phyloP scores from a whole-genome alignment of 2,113 vertebrate species.

The Eulemur rufifrons region DNA sequence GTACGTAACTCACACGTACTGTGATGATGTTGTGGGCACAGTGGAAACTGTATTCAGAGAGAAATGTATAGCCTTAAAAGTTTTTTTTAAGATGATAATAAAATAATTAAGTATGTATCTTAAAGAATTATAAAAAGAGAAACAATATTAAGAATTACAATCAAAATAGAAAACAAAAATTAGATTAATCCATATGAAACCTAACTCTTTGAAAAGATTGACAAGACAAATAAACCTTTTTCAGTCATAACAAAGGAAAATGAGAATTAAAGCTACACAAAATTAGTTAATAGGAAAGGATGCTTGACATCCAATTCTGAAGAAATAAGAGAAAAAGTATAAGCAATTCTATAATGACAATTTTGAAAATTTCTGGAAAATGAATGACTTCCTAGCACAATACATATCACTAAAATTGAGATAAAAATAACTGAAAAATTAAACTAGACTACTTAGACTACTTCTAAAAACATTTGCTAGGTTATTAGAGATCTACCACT shows the following conservation, averaged over 20 bases:
- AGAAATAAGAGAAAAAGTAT: not conserved
- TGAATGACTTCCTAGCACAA: not conserved
- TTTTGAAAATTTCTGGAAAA: not conserved
- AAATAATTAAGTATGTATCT: not conserved
- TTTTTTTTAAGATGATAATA: not conserved
- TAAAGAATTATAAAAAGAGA: not conserved
- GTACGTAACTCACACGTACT: not conserved
- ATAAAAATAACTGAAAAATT: not conserved
- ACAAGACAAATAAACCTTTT: not conserved
- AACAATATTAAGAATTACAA: not conserved
- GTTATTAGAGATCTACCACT: not conserved
- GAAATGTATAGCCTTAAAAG: not conserved
- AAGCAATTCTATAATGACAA: not conserved
- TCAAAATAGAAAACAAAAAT: not conserved
- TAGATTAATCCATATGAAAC: not conserved
- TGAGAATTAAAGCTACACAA: not conserved
- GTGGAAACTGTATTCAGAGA: not conserved
- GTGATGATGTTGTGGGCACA: not conserved
- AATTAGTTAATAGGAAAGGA: not conserved
- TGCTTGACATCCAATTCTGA: not conserved
- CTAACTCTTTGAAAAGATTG: not conserved
- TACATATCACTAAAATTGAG: not conserved
- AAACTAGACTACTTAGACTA: not conserved
- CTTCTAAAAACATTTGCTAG: slow-evolving; percentile 4
- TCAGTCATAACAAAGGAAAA: not conserved